Evolutionary conservation across 2,797 vertebrate species (phyloP).

Genomic region (Rhinella marina): DNA sequence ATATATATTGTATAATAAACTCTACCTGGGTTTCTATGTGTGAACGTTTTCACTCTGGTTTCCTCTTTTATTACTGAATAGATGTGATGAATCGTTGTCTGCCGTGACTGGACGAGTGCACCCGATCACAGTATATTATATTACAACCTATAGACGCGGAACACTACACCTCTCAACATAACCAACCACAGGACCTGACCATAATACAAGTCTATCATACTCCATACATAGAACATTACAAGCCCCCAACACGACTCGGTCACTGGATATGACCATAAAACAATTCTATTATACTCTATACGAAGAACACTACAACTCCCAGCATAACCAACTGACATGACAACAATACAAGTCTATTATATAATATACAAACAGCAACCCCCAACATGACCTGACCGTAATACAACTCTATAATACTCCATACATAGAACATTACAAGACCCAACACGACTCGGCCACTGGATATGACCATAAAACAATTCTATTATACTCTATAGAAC

Average conservation of each 20-base stretch:
- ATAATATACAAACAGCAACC: neutral
- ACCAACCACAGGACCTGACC: neutral
- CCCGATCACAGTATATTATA: too few relatives aligned
- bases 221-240: too few relatives aligned
- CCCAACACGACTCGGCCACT: neutral
- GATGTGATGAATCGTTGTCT: too few relatives aligned
- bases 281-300: too few relatives aligned
- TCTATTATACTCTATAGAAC: neutral
- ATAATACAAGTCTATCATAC: neutral
- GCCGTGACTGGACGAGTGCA: too few relatives aligned
- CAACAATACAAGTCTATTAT: too few relatives aligned
- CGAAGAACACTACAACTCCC: too few relatives aligned
- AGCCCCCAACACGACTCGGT: too few relatives aligned
- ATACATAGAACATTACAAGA: neutral
- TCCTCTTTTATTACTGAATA: neutral
- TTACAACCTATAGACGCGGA: too few relatives aligned
- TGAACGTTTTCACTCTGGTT: constrained; percentile 48
- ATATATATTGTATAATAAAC: constrained; percentile 57
- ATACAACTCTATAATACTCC: neutral
- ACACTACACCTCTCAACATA: too few relatives aligned
- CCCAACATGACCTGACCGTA: neutral
- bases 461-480: neutral
- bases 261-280: too few relatives aligned
- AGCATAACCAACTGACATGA: too few relatives aligned
- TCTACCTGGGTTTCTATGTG: constrained; percentile 57